Evolutionary conservation across 2,113 vertebrate genomes (phyloP).

Genomic region (Brachyistius frenatus): DNA sequence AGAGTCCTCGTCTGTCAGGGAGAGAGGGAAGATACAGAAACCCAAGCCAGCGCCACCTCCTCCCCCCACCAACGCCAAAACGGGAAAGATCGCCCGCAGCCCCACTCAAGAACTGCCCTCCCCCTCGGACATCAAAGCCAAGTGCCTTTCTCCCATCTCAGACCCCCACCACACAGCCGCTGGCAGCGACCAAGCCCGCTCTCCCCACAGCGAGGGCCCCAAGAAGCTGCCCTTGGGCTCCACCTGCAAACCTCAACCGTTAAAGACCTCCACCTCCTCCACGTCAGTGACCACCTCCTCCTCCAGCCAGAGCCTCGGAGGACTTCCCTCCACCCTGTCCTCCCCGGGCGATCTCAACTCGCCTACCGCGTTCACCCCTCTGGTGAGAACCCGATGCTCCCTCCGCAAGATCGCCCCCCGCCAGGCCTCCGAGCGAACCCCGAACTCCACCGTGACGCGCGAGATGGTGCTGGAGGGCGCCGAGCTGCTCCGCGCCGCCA

Average conservation of each 20-base stretch:
- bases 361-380: constrained; percentile 90
- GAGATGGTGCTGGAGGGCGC: constrained; percentile 92
- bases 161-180: constrained; percentile 81
- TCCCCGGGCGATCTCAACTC: constrained; percentile 81
- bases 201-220: constrained; percentile 67
- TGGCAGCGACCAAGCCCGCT: constrained; percentile 76
- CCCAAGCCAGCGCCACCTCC: constrained; percentile 92
- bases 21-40: constrained; percentile 90
- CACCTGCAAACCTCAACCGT: constrained; percentile 86
- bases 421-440: constrained; percentile 89
- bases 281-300: constrained; percentile 68
- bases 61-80: constrained; percentile 85
- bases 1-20: constrained; percentile 84
- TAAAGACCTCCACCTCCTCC: constrained; percentile 81
- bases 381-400: constrained; percentile 92
- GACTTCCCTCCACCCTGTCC: constrained; percentile 60
- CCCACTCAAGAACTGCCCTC: constrained; percentile 85
- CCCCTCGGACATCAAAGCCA: constrained; percentile 82
- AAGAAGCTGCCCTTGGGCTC: constrained; percentile 87
- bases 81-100: constrained; percentile 85
- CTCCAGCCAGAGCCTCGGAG: constrained; percentile 69
- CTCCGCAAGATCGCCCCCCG: constrained; percentile 91
- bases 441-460: constrained; percentile 91
- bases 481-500: constrained; percentile 89
- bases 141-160: constrained; percentile 71